Evolutionary conservation across 2,888 invertebrate species (phyloP).

Genomic region (Oxytorus armatus): DNA sequence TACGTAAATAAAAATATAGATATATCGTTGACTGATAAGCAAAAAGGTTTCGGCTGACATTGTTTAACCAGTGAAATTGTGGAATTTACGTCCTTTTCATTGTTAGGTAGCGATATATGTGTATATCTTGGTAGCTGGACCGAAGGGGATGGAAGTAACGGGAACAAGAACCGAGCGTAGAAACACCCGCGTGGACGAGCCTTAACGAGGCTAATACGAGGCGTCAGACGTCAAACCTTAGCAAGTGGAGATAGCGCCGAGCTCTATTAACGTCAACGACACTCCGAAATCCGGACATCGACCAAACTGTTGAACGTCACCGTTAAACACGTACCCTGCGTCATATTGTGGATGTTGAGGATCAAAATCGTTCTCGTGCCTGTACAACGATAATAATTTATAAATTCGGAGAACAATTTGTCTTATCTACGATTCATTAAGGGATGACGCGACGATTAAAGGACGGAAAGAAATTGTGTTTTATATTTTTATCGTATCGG

Average conservation of each 20-base stretch:
- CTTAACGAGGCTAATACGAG: constrained; percentile 80
- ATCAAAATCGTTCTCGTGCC: constrained; percentile 45
- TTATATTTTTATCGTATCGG: no score
- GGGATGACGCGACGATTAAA: no score
- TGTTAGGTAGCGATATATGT: neutral
- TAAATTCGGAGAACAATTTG: neutral
- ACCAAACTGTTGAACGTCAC: constrained; percentile 82
- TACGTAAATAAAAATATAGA: neutral
- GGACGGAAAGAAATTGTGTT: no score
- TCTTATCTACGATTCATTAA: constrained; percentile 16
- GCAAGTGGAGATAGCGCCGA: constrained; percentile 69
- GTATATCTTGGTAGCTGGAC: constrained; percentile 48
- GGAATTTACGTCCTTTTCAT: neutral
- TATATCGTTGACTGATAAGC: neutral
- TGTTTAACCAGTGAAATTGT: neutral
- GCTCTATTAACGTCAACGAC: constrained; percentile 78
- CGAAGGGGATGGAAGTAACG: constrained; percentile 43
- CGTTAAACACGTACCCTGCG: constrained; percentile 74
- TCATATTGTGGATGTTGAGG: constrained; percentile 49
- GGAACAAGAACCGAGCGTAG: constrained; percentile 63
- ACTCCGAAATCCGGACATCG: constrained; percentile 75
- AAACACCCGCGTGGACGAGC: constrained; percentile 66
- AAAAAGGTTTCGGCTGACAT: neutral
- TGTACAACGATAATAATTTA: constrained; percentile 16
- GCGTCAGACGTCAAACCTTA: constrained; percentile 69